These are phyloP conservation scores for Cynopterus sphinx DNA, from an alignment of 2,797 vertebrate genomes.

Conservation along the genomic window DNA sequence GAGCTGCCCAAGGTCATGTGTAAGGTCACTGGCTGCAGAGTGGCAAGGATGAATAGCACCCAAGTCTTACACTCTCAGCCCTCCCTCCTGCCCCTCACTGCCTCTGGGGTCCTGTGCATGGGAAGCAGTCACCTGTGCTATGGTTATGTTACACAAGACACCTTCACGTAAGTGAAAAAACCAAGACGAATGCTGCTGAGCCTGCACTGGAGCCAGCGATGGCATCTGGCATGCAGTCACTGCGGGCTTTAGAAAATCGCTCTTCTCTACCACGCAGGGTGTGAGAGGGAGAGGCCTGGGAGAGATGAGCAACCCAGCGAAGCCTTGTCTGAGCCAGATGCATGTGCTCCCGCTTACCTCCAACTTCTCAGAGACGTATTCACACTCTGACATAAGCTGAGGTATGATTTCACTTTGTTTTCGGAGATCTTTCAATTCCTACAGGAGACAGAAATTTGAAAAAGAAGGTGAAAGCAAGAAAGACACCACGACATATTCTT, in stretches of 20 bases:
- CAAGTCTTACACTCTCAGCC: neutral
- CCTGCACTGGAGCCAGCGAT: neutral
- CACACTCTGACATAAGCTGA: slow-evolving; percentile 96
- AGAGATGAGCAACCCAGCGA: neutral
- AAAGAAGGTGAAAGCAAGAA: neutral
- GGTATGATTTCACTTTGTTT: slow-evolving; percentile 97
- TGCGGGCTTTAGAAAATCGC: neutral
- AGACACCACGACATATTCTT: neutral
- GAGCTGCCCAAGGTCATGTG: neutral
- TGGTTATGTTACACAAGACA: neutral
- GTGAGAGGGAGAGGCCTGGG: neutral
- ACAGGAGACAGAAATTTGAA: slow-evolving; percentile 26
- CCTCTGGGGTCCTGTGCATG: neutral
- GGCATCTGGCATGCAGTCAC: neutral
- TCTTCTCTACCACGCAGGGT: neutral
- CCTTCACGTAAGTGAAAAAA: neutral
- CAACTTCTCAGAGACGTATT: slow-evolving; percentile 91
- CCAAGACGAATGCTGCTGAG: neutral
- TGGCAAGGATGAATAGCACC: neutral
- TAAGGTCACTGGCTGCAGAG: neutral
- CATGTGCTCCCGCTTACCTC: slow-evolving; percentile 87
- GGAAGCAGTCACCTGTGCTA: neutral
- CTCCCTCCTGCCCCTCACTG: too few species aligned
- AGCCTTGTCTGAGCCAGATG: neutral
- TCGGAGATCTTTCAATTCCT: slow-evolving; percentile 96